Evolutionary conservation across 2,888 invertebrate species (phyloP).

Genomic region (Erannis defoliaria): DNA sequence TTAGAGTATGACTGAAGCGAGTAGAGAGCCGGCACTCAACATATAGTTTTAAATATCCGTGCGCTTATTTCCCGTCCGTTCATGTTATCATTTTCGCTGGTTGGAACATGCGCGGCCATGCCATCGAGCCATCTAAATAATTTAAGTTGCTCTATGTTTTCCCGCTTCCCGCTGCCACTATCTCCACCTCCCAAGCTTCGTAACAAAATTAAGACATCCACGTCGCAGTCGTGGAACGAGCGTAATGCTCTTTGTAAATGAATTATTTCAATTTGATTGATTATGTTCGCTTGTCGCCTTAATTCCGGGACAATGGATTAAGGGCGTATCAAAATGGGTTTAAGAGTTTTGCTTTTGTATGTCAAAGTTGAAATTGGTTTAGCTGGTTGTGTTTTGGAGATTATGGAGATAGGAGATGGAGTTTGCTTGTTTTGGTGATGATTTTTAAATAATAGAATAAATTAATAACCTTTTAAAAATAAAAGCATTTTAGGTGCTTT

Average conservation of each 20-base stretch:
- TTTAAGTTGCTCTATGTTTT: background rate
- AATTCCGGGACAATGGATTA: conserved; percentile 28
- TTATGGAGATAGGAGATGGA: conserved; percentile 5
- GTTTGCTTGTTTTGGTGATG: background rate
- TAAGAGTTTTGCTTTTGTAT: conserved; percentile 32
- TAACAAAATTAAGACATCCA: conserved; percentile 29
- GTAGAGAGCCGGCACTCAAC: no score
- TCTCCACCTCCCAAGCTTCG: background rate
- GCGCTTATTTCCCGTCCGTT: no score
- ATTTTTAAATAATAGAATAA: no score
- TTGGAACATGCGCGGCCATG: no score
- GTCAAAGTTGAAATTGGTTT: conserved; percentile 32
- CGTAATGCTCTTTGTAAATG: conserved; percentile 26
- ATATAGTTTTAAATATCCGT: no score
- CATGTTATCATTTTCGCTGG: no score
- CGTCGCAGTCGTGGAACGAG: conserved; percentile 15
- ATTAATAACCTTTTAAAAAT: no score
- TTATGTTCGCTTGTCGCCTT: conserved; percentile 29
- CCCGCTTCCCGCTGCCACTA: conserved; percentile 3
- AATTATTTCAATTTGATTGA: conserved; percentile 36
- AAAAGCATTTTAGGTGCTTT: no score
- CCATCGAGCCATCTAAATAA: background rate
- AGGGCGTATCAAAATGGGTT: conserved; percentile 23
- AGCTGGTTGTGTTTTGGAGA: conserved; percentile 19
- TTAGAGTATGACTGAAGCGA: no score